Evolutionary conservation across 1,140 invertebrate species (phyloP).

Genomic region (Tyrophagus putrescentiae): DNA sequence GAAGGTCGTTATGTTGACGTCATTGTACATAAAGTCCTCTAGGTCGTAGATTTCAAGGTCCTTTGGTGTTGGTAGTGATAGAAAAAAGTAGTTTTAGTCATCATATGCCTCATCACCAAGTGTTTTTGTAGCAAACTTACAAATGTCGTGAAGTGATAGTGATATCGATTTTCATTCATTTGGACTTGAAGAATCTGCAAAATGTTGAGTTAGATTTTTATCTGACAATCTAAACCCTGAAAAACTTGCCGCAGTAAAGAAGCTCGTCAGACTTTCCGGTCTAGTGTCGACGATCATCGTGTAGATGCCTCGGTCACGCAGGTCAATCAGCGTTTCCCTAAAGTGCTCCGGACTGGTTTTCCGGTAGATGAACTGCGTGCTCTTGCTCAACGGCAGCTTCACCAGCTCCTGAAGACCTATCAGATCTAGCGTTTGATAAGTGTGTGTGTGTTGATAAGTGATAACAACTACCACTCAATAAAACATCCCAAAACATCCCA

Average conservation of each 20-base stretch:
- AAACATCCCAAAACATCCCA: neutral
- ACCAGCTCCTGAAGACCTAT: constrained; percentile 71
- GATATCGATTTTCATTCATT: constrained; percentile 84
- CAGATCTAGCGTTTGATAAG: too few species aligned
- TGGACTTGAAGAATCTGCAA: constrained; percentile 71
- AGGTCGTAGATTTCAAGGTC: constrained; percentile 77
- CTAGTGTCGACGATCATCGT: constrained; percentile 71
- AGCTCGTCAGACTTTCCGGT: constrained; percentile 52
- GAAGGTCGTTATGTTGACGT: constrained; percentile 81
- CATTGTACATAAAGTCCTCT: constrained; percentile 85
- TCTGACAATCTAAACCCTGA: neutral
- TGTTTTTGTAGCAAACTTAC: constrained; percentile 47
- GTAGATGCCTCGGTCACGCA: constrained; percentile 62
- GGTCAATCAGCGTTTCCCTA: constrained; percentile 56
- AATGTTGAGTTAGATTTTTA: neutral
- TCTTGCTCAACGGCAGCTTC: constrained; percentile 43
- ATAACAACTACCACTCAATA: too few species aligned
- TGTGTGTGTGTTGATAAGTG: too few species aligned
- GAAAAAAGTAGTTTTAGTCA: neutral
- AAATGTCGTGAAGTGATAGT: constrained; percentile 82
- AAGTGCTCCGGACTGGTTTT: constrained; percentile 56
- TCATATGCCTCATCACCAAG: neutral
- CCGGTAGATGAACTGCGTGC: constrained; percentile 60
- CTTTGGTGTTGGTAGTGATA: constrained; percentile 35
- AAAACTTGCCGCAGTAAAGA: constrained; percentile 62